Evolutionary conservation across 2,888 invertebrate species (phyloP).

Genomic region (Zhuqinia jingwanae): DNA sequence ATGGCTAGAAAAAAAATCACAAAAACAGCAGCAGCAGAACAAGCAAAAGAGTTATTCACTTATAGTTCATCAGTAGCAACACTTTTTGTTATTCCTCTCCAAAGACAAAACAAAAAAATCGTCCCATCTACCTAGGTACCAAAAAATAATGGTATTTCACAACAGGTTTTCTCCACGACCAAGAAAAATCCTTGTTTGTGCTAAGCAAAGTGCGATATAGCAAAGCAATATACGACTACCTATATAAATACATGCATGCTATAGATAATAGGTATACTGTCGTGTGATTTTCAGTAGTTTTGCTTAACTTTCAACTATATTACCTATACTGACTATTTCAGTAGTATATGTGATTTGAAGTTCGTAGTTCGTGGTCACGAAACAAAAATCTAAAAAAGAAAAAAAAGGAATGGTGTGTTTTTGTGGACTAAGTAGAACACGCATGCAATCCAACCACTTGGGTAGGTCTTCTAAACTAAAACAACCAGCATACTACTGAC

Average conservation of each 20-base stretch:
- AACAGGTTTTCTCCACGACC: constrained; percentile 69
- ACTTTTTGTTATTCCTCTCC: constrained; percentile 12
- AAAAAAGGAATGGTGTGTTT: constrained; percentile 1
- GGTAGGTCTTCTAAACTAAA: not conserved
- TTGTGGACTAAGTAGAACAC: not conserved
- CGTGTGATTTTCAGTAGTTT: constrained; percentile 8
- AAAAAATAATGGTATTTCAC: constrained; percentile 54
- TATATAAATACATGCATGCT: not conserved
- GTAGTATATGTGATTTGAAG: not conserved
- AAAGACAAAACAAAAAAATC: constrained; percentile 1
- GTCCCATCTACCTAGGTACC: constrained; percentile 3
- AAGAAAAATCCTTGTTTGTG: constrained; percentile 26
- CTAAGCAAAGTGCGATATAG: too few species aligned
- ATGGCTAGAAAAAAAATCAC: constrained; percentile 52
- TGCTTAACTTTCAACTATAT: not conserved
- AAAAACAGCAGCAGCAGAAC: not conserved
- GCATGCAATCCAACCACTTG: not conserved
- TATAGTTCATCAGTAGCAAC: constrained; percentile 46
- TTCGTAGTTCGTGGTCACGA: constrained; percentile 49
- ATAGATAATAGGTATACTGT: not conserved
- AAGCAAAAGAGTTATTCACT: constrained; percentile 32
- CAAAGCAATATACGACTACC: too few species aligned
- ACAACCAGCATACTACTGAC: too few species aligned
- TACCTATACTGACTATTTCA: not conserved
- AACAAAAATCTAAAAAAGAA: not conserved